phyloP scores from a whole-genome alignment of 2,113 vertebrate genomes.

The Struthio camelus region DNA sequence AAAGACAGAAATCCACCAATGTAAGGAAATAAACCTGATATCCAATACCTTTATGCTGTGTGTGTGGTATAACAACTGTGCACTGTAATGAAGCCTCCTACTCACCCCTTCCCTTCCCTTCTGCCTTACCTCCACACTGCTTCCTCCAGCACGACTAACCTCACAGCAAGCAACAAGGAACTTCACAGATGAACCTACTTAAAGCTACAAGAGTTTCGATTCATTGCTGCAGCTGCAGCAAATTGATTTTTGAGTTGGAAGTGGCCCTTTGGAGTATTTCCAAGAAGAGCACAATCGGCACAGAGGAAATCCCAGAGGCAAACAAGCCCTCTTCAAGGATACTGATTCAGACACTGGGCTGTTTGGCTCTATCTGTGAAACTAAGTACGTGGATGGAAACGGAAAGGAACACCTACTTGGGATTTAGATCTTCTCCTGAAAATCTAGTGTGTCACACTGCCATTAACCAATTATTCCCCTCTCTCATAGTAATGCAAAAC shows the following conservation, averaged over 20 bases:
- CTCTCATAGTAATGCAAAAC: background rate
- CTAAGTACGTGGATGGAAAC: background rate
- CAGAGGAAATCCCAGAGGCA: background rate
- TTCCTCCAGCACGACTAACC: background rate
- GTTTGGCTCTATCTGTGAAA: background rate
- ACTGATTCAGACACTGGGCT: background rate
- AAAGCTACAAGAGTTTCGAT: background rate
- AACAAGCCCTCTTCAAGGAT: background rate
- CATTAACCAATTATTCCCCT: background rate
- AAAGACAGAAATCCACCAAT: background rate
- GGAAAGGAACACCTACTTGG: background rate
- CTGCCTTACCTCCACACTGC: background rate
- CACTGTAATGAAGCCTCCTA: background rate
- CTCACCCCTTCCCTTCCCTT: background rate
- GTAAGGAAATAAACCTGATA: background rate
- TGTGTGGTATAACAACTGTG: background rate
- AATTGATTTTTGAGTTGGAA: conserved; percentile 5
- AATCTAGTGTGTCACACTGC: background rate
- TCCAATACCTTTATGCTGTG: background rate
- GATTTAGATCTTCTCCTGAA: background rate
- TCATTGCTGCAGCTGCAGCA: background rate
- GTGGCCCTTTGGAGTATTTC: conserved; percentile 2
- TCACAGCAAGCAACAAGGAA: background rate
- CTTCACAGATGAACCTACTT: background rate
- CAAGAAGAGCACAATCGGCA: background rate